These are phyloP conservation scores for Sterna hirundo DNA, from an alignment of 2,113 vertebrate species.

Conservation along the genomic window DNA sequence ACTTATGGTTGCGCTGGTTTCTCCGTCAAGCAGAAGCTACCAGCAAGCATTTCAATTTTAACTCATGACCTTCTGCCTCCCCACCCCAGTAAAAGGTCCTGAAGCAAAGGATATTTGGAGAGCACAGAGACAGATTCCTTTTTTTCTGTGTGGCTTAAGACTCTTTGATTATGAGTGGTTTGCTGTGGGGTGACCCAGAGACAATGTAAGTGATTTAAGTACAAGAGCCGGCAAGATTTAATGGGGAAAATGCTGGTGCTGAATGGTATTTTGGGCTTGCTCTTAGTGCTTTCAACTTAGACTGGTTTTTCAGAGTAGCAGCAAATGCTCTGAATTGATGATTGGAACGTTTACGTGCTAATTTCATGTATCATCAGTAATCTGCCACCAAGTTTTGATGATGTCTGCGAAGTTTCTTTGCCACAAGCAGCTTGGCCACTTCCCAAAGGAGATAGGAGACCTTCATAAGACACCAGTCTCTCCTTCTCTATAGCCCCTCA, in stretches of 20 bases:
- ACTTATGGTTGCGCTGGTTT: neutral
- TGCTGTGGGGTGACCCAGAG: neutral
- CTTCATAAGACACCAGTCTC: neutral
- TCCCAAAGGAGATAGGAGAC: neutral
- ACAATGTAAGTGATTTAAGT: neutral
- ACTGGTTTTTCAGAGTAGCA: neutral
- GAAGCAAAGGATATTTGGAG: neutral
- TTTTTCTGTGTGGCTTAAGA: neutral
- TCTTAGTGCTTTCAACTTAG: neutral
- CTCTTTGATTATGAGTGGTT: neutral
- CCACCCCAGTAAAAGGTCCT: neutral
- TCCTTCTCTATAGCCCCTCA: neutral
- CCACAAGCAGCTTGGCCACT: neutral
- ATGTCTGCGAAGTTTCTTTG: neutral
- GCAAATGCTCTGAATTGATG: neutral
- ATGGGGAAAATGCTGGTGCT: accelerated
- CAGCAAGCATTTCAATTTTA: neutral
- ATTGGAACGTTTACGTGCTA: neutral
- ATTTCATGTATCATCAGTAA: neutral
- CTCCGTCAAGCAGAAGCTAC: neutral
- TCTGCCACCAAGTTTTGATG: neutral
- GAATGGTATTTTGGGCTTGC: neutral
- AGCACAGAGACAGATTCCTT: neutral
- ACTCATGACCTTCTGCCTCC: neutral
- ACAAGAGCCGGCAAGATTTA: neutral